A percentile compares a stretch with the other conserved stretches of the same genome.
These are phyloP conservation scores for Lates calcarifer DNA, from an alignment of 2,113 vertebrate genomes.

Conservation along the genomic window DNA sequence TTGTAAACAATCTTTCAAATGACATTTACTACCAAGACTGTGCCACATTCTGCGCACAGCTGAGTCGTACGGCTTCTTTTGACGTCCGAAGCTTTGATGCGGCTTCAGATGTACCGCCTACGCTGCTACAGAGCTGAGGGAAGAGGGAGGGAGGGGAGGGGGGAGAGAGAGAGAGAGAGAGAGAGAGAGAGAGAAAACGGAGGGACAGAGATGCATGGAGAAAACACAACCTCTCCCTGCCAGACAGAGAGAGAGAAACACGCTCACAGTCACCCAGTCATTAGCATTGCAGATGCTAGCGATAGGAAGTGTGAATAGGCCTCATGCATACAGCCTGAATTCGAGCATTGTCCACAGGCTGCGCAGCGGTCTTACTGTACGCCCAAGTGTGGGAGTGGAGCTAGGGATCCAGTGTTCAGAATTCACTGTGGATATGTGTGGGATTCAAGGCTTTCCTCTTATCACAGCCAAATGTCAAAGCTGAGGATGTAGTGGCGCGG, in stretches of 20 bases:
- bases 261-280: constrained; percentile 66
- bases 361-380: constrained; percentile 66
- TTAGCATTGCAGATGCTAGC: constrained; percentile 88
- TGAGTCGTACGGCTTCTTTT: constrained; percentile 65
- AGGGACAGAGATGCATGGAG: constrained; percentile 61
- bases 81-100: constrained; percentile 71
- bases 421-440: constrained; percentile 85
- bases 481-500: constrained; percentile 80
- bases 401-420: constrained; percentile 67
- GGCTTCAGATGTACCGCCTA: constrained; percentile 68
- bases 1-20: constrained; percentile 49
- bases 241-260: constrained; percentile 62
- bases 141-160: constrained; percentile 17
- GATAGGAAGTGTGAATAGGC: constrained; percentile 85
- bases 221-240: constrained; percentile 58
- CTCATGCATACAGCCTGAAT: constrained; percentile 88
- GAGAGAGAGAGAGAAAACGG: constrained; percentile 11
- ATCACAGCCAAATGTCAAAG: constrained; percentile 84
- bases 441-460: constrained; percentile 86
- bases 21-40: constrained; percentile 53
- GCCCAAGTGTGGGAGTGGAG: constrained; percentile 73
- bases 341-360: constrained; percentile 84
- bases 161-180: constrained; percentile 34
- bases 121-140: constrained; percentile 40
- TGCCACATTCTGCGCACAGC: constrained; percentile 69